Base-by-base conservation (phyloP, 2,888 invertebrate genomes). In the Bimastos eiseni region DNA sequence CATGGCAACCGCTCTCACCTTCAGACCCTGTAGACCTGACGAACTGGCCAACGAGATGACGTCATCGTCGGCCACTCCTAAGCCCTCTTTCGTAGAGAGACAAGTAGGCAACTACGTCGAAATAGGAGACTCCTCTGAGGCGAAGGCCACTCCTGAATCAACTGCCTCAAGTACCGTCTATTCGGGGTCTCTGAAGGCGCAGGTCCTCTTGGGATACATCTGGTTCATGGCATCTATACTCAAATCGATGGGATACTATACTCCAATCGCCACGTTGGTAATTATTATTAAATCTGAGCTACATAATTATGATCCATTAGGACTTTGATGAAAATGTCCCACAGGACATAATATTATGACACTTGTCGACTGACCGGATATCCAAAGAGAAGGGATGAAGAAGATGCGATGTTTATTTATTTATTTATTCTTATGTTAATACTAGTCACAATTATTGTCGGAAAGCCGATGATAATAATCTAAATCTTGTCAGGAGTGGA, bases 231-330 rank as follows among this genome's bases (percentile, higher is more conserved):
- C 91, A 19, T 92, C 92, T 15, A 86, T 89, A 34, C n/a, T 88
- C 3, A 92, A 92, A 88, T 90, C 89, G 37, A 90, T 92, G 34
- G 92, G 91, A 30, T 92, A 92, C 90, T 92, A 92, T 90, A 92
- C 92, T 24, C 92, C 92, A n/a, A 90, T 90, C 24, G 49, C 91
- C n/a, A 91, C 91, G 38, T 70, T 92, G 90, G 92, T 92, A 70
- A 88, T 90, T 89, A 49, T 21, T 24, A 17, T 41, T 41, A 17
- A 17, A 17, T 41, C 41, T 41, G 8, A 41, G 41, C 8, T 41
- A 13, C 41, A 41, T 41, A 38, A n/a, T n/a, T n/a, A n/a, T 44
- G 44, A 44, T 44, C 19, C 17, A 44, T 49, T 49, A 49, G 19
- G 49, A 49, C 49, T 49, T 49, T 21, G 19, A 49, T 4, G 21